Conservation (phyloP, 2,888 invertebrate species). For the Eupithecia centaureata region DNA sequence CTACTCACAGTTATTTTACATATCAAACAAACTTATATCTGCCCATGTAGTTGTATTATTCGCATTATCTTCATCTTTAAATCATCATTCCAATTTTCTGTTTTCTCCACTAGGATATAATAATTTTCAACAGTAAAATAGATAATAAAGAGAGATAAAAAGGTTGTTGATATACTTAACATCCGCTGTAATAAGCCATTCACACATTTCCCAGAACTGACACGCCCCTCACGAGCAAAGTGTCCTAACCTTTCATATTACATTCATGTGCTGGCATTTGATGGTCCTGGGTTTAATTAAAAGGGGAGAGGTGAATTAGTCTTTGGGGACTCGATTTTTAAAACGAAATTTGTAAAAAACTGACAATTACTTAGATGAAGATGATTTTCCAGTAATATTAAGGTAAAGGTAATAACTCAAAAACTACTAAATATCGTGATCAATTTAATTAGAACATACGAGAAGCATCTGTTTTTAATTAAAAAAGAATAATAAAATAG, state of each 20-base stretch:
- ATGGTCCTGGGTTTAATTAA: conserved; percentile 28
- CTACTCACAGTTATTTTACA: too few species aligned
- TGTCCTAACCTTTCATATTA: conserved; percentile 20
- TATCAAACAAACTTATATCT: too few species aligned
- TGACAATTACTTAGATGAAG: not conserved
- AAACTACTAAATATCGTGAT: too few species aligned
- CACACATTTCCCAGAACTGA: not conserved
- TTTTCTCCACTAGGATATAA: not conserved
- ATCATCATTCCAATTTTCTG: not conserved
- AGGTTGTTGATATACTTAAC: not conserved
- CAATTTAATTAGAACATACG: too few species aligned
- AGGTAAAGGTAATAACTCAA: too few species aligned
- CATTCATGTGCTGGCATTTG: conserved; percentile 26
- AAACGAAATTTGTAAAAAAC: conserved; percentile 11
- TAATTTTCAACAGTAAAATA: not conserved
- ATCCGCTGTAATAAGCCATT: not conserved
- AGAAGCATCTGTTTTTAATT: too few species aligned
- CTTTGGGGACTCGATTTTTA: conserved; percentile 25
- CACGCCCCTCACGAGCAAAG: not conserved
- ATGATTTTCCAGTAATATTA: not conserved
- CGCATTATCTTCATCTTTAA: not conserved
- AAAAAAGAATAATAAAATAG: too few species aligned
- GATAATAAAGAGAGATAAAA: not conserved
- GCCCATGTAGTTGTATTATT: too few species aligned
- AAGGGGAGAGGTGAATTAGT: conserved; percentile 30